A percentile compares a stretch with the other conserved stretches of the same genome.
These are phyloP conservation scores for Serilophus lunatus DNA, from an alignment of 2,113 vertebrate genomes.

Conservation along the genomic window DNA sequence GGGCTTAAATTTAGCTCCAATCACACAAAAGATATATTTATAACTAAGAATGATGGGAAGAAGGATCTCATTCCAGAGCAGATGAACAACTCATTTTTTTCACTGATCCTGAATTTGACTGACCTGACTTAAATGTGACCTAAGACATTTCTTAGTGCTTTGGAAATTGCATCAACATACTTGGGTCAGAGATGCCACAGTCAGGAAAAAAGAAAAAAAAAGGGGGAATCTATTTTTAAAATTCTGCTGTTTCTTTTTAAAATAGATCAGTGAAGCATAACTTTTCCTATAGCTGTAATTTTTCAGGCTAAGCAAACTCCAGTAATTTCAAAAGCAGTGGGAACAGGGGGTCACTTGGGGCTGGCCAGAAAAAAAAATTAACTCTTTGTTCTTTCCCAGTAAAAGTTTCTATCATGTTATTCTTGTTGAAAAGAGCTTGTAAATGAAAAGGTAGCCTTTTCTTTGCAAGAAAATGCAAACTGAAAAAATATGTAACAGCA, in stretches of 20 bases:
- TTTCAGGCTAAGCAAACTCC: slow-evolving; percentile 46
- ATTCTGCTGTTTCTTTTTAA: slow-evolving; percentile 46
- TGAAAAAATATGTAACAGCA: not conserved
- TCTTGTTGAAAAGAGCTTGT: not conserved
- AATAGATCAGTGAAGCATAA: slow-evolving; percentile 40
- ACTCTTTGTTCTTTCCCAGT: not conserved
- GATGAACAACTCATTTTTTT: slow-evolving; percentile 50
- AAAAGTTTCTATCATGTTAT: not conserved
- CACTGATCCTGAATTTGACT: slow-evolving; percentile 58
- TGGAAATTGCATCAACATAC: slow-evolving; percentile 63
- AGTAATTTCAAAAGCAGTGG: slow-evolving; percentile 45
- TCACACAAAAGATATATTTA: slow-evolving; percentile 48
- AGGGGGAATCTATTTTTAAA: slow-evolving; percentile 47
- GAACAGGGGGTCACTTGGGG: slow-evolving; percentile 41
- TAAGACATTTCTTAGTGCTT: slow-evolving; percentile 58
- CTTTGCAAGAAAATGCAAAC: not conserved
- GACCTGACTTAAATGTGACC: slow-evolving; percentile 60
- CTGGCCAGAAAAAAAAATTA: slow-evolving; percentile 3
- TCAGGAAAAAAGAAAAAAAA: not conserved
- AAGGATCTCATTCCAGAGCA: slow-evolving; percentile 45
- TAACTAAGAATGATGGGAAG: slow-evolving; percentile 52
- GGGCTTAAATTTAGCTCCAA: slow-evolving; percentile 42
- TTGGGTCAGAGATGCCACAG: slow-evolving; percentile 39
- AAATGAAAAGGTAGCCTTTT: not conserved
- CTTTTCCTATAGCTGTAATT: slow-evolving; percentile 41